Percentiles rank a stretch among this genome's conserved stretches.
These are phyloP conservation scores for Drosophila eohydei DNA, from an alignment of 2,888 invertebrate genomes.

Conservation along the genomic window DNA sequence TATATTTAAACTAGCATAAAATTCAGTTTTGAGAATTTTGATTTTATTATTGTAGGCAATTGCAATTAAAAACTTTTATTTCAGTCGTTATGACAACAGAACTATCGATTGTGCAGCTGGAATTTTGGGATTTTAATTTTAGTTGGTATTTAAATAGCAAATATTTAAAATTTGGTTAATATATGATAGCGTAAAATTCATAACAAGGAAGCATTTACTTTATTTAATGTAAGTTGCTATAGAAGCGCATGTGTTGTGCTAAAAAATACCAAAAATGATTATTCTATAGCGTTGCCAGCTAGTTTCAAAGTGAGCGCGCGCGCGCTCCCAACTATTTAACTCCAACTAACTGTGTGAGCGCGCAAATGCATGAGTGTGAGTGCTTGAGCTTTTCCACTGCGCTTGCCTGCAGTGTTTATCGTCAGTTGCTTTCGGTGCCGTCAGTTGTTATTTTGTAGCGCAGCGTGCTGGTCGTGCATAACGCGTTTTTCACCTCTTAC, in stretches of 20 bases:
- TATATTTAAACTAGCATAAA: background rate
- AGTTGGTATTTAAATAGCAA: too few relatives aligned
- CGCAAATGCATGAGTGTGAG: background rate
- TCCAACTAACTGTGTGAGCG: constrained; percentile 16
- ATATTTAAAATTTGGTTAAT: background rate
- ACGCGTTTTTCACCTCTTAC: constrained; percentile 35
- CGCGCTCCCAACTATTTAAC: constrained; percentile 18
- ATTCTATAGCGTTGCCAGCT: constrained; percentile 15
- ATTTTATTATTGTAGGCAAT: background rate
- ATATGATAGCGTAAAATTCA: background rate
- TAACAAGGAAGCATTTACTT: background rate
- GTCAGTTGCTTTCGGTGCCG: constrained; percentile 44
- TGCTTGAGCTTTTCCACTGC: constrained; percentile 53
- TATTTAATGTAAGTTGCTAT: background rate
- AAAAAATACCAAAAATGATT: constrained; percentile 15
- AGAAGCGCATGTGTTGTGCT: background rate
- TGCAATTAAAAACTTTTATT: background rate
- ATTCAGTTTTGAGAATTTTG: too few relatives aligned
- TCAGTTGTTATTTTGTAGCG: constrained; percentile 63
- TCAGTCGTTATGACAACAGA: too few relatives aligned
- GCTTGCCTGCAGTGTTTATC: constrained; percentile 63
- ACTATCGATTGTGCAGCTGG: too few relatives aligned
- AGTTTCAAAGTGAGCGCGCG: constrained; percentile 25
- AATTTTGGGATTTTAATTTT: background rate
- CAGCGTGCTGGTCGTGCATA: constrained; percentile 66